Conservation (phyloP, 1,140 invertebrate species). For the Oreohelix idahoensis region DNA sequence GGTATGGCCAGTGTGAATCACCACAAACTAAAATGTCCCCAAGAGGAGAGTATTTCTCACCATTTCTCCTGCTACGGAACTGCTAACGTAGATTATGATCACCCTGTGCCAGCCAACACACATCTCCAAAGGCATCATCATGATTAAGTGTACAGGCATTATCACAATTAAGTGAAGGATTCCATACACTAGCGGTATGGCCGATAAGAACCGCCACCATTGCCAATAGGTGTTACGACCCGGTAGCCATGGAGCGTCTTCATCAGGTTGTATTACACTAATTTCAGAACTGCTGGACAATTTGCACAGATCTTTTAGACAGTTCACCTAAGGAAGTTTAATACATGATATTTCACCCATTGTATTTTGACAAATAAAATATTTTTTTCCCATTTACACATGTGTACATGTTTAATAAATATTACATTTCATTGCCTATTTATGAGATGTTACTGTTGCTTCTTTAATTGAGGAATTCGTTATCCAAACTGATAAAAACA, state of each 20-base stretch:
- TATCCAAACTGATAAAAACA: no score
- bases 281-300: conserved; percentile 33
- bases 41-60: conserved; percentile 47
- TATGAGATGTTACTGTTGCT: no score
- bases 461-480: no score
- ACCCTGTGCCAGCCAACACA: conserved; percentile 65
- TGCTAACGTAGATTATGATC: conserved; percentile 52
- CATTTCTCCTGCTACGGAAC: conserved; percentile 54
- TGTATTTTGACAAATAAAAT: no score
- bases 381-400: no score
- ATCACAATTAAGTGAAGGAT: conserved; percentile 57
- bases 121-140: conserved; percentile 59
- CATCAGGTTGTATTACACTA: conserved; percentile 14
- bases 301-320: conserved; percentile 52
- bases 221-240: conserved; percentile 43
- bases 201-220: conserved; percentile 61
- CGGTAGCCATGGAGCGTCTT: conserved; percentile 54
- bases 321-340: conserved; percentile 56
- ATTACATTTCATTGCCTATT: no score
- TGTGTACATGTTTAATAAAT: no score
- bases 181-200: conserved; percentile 61
- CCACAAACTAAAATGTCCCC: no score
- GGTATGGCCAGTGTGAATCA: no score
- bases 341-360: no score
- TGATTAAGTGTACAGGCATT: conserved; percentile 44